These are phyloP conservation scores for Pedionomus torquatus DNA, from an alignment of 2,113 vertebrate species.

Conservation along the genomic window DNA sequence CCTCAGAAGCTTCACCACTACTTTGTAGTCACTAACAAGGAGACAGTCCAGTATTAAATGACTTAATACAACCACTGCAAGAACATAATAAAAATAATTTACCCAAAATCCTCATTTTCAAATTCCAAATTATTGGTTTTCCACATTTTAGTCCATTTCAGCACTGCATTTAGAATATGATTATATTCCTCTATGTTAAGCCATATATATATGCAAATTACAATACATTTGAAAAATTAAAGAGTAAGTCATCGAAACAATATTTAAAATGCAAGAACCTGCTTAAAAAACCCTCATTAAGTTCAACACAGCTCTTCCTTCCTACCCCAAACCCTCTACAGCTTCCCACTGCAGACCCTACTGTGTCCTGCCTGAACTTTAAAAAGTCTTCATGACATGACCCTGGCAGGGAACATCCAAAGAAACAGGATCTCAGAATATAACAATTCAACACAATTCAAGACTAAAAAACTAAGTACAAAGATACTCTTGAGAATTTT, in stretches of 20 bases:
- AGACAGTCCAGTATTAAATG: neutral
- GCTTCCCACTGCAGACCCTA: neutral
- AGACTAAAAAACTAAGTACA: neutral
- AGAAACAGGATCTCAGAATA: neutral
- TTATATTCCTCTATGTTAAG: neutral
- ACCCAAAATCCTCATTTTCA: neutral
- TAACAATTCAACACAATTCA: neutral
- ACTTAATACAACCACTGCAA: neutral
- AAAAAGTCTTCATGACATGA: neutral
- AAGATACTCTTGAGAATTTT: neutral
- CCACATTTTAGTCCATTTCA: neutral
- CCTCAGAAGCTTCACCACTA: neutral
- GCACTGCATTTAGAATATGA: neutral
- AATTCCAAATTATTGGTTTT: neutral
- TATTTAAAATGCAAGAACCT: neutral
- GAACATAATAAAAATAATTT: neutral
- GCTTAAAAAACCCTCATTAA: neutral
- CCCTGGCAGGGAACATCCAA: neutral
- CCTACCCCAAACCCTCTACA: neutral
- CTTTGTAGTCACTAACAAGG: neutral
- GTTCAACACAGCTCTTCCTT: neutral
- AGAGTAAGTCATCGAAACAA: neutral
- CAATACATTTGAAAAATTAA: neutral
- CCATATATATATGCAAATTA: neutral
- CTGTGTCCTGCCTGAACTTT: neutral